Evolutionary conservation across 2,888 invertebrate genomes (phyloP).

Genomic region (Limnephilus lunatus): DNA sequence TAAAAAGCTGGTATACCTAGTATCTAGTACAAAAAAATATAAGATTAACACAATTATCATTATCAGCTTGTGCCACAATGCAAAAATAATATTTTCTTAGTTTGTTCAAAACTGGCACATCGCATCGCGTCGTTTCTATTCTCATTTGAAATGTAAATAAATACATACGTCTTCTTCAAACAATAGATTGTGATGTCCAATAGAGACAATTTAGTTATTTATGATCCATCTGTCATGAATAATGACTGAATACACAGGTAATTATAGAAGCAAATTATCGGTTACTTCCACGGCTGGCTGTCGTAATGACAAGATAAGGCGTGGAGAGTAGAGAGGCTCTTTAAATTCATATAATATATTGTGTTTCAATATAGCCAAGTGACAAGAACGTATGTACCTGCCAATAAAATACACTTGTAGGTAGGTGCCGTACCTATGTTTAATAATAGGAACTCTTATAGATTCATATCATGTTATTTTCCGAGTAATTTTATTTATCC

Average conservation of each 20-base stretch:
- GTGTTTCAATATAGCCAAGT: neutral
- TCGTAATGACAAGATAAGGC: neutral
- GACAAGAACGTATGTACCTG: neutral
- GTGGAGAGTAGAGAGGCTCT: neutral
- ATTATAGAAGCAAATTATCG: constrained; percentile 39
- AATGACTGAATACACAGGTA: constrained; percentile 31
- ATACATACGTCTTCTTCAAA: constrained; percentile 37
- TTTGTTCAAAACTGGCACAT: constrained; percentile 19
- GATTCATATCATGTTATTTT: too few relatives aligned
- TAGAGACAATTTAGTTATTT: constrained; percentile 50
- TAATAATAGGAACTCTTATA: neutral
- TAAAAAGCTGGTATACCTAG: too few relatives aligned
- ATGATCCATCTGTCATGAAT: constrained; percentile 32
- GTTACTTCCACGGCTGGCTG: neutral
- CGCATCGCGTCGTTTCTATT: constrained; percentile 6
- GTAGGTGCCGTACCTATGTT: neutral
- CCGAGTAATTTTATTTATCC: too few relatives aligned
- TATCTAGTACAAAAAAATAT: too few relatives aligned
- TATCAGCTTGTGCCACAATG: too few relatives aligned
- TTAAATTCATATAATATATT: neutral
- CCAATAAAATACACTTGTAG: neutral
- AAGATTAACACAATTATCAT: too few relatives aligned
- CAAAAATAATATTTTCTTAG: neutral
- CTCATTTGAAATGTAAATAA: constrained; percentile 49
- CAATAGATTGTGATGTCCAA: constrained; percentile 43